Base-by-base conservation (phyloP, 2,888 invertebrate species). In the Coelopa pilipes region DNA sequence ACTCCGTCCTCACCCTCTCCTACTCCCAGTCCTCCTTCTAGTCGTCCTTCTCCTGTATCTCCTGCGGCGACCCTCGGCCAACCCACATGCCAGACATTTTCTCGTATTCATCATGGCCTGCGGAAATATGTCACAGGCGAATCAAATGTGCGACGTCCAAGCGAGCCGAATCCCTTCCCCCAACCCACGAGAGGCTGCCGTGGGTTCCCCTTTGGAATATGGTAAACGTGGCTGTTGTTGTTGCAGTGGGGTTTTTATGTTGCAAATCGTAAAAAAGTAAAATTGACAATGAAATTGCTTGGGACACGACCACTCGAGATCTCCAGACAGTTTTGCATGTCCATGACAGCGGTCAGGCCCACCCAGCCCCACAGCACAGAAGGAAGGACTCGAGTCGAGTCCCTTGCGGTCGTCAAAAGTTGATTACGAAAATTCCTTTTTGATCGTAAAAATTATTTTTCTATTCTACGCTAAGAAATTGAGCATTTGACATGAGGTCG, bases 371-470 rank as follows among this genome's bases (percentile, higher is more conserved):
- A 15, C 15, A 21, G 19, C 3, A 9, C 53, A 53, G n/a, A 15
- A 53, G n/a, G n/a, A 53, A 49, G 53, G 10, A 53, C 15, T 53
- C 13, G 53, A 53, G n/a, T 49, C 19, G 15, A 66, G 66, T 66
- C 66, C 66, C 66, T 66, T 66, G 49, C 50, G 66, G 50, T 50
- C 50, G 50, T 66, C 50, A 66, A 66, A 66, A 50, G 53, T 66
- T 66, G 66, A 66, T 66, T 66, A 66, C 50, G 66, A 66, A 66
- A 66, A 66, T 66, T 66, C 66, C 50, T 66, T 66, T 66, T 66
- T 66, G 49, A 66, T 66, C 50, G 50, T 66, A 66, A 66, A 66
- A 66, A 66, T 66, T 50, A 66, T 34, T 34, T 34, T 34, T 34
- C 34, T 34, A 34, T 34, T 34, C 34, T 34, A 34, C 34, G 2